Conservation (phyloP, 2,888 invertebrate species). For the Callyntrura guangdongensis region DNA sequence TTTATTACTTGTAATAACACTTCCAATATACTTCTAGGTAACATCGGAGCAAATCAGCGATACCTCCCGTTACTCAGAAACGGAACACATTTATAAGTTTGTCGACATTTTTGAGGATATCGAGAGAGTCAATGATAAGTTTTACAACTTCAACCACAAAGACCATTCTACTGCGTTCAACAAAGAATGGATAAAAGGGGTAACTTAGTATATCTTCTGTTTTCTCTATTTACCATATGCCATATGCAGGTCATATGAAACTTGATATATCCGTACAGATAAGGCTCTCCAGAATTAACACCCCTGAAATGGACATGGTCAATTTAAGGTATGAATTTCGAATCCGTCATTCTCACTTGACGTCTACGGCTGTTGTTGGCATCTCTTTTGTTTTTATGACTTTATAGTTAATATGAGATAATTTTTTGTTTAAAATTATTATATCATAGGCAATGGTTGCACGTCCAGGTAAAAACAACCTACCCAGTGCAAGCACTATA, state of each 20-base stretch:
- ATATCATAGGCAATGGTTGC: conserved; percentile 45
- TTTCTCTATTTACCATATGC: no score
- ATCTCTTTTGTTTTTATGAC: no score
- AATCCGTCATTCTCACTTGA: no score
- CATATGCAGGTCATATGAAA: not conserved
- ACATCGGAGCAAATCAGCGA: not conserved
- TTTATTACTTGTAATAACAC: no score
- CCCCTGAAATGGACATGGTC: conserved; percentile 40
- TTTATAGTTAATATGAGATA: no score
- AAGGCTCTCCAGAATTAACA: not conserved
- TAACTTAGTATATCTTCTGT: not conserved
- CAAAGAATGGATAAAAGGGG: conserved; percentile 7
- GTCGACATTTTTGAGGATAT: not conserved
- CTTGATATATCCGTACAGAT: not conserved
- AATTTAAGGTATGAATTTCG: conserved; percentile 34
- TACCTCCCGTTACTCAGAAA: not conserved
- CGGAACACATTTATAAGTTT: not conserved
- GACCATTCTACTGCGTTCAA: not conserved
- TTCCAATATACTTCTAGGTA: no score
- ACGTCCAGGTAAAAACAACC: not conserved
- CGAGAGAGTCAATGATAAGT: not conserved
- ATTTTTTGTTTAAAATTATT: no score
- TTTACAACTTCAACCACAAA: conserved; percentile 12
- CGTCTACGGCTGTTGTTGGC: no score
- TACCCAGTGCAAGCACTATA: not conserved